Evolutionary conservation across 2,113 vertebrate genomes (phyloP).

Genomic region (Eonycteris spelaea): DNA sequence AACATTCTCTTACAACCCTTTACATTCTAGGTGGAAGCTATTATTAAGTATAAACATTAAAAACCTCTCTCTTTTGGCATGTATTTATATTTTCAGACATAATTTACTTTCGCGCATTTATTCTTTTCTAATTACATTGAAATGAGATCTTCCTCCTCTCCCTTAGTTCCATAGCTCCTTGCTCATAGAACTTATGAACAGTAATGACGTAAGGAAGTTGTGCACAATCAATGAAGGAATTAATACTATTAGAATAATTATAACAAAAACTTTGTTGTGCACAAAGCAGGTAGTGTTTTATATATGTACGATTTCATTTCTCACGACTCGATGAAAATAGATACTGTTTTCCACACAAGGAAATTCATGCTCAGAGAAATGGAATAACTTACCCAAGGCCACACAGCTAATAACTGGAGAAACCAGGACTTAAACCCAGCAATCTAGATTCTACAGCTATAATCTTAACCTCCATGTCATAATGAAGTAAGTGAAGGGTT

Average conservation of each 20-base stretch:
- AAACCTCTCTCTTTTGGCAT: background rate
- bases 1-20: background rate
- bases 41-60: background rate
- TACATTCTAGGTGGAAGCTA: background rate
- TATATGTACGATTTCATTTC: background rate
- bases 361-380: background rate
- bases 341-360: background rate
- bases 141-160: background rate
- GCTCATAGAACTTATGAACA: background rate
- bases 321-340: background rate
- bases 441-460: background rate
- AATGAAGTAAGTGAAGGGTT: background rate
- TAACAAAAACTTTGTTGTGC: background rate
- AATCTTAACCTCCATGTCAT: background rate
- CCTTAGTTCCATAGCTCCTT: background rate
- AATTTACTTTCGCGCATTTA: background rate
- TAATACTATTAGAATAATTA: background rate
- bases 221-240: background rate
- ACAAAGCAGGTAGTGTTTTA: background rate
- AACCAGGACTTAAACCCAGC: background rate
- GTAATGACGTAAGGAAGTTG: background rate
- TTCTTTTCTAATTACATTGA: slow-evolving; percentile 10
- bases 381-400: background rate
- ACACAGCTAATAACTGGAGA: background rate
- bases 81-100: background rate